A percentile compares a stretch with the other conserved stretches of the same genome.
Evolutionary conservation across 2,797 vertebrate genomes (phyloP).

Genomic region (Kryptolebias ocellatus): DNA sequence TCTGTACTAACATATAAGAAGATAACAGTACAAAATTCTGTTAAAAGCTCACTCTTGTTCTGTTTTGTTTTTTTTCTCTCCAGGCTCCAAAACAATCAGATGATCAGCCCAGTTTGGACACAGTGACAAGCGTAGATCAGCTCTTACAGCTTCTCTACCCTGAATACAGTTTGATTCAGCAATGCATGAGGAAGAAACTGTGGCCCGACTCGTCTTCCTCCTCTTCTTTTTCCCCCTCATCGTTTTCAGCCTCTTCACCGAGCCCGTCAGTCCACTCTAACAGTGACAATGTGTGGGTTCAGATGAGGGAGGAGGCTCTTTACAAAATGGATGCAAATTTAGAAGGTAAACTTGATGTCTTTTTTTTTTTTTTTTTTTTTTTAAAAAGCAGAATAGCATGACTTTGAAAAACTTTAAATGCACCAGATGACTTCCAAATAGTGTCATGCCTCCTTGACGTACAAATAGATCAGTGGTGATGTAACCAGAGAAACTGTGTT

Average conservation of each 20-base stretch:
- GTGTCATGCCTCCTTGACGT: not conserved
- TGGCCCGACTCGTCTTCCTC: constrained; percentile 37
- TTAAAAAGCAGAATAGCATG: not conserved
- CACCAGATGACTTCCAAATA: not conserved
- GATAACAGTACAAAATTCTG: not conserved
- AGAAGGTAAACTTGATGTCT: constrained; percentile 58
- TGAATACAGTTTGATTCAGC: constrained; percentile 77
- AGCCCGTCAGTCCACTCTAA: constrained; percentile 33
- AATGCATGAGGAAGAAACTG: constrained; percentile 74
- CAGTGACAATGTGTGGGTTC: constrained; percentile 66
- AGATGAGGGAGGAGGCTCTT: constrained; percentile 57
- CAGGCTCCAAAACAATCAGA: constrained; percentile 54
- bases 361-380: not conserved
- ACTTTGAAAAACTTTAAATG: not conserved
- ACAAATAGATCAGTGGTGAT: constrained; percentile 1
- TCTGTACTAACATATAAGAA: not conserved
- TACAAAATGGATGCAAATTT: constrained; percentile 68
- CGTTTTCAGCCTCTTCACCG: constrained; percentile 44
- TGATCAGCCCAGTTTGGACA: constrained; percentile 55
- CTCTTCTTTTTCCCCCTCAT: constrained; percentile 39
- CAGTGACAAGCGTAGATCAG: constrained; percentile 74
- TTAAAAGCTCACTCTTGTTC: not conserved
- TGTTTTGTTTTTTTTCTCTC: not conserved
- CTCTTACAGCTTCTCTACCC: constrained; percentile 79
- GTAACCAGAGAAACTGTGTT: constrained; percentile 10